These are phyloP conservation scores for Holothuria glaberrima DNA, from an alignment of 35 echinoderm and acorn worm species.

Conservation along the genomic window DNA sequence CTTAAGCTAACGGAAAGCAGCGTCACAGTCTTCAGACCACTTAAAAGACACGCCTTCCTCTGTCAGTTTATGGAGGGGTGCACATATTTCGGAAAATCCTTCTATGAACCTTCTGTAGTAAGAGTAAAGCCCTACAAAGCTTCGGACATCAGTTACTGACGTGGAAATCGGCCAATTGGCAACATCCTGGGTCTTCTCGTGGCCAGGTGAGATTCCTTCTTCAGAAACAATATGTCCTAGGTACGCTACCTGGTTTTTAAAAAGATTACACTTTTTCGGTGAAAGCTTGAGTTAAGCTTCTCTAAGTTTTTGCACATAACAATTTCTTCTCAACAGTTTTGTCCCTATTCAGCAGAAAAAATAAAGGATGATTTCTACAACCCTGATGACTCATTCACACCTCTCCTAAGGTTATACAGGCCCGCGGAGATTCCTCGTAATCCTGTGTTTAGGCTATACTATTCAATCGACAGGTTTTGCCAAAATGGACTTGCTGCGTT, in stretches of 20 bases:
- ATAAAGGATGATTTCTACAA: too few species aligned
- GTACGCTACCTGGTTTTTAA: slow-evolving; percentile 49
- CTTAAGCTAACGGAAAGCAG: slow-evolving; percentile 52
- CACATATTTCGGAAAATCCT: slow-evolving; percentile 58
- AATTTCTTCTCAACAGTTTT: too few species aligned
- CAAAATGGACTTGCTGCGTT: too few species aligned
- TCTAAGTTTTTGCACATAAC: slow-evolving; percentile 41
- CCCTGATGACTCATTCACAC: too few species aligned
- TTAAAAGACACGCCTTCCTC: slow-evolving; percentile 37
- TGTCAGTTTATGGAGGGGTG: slow-evolving; percentile 57
- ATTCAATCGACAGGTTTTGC: too few species aligned
- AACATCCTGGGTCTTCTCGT: slow-evolving; percentile 27
- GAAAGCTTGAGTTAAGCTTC: slow-evolving; percentile 60
- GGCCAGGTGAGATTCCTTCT: slow-evolving; percentile 43
- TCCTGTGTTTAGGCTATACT: too few species aligned
- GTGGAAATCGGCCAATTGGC: slow-evolving; percentile 49
- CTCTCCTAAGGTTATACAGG: too few species aligned
- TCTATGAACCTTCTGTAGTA: slow-evolving; percentile 67
- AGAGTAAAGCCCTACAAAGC: slow-evolving; percentile 62
- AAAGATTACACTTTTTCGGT: slow-evolving; percentile 53
- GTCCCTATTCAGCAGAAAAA: too few species aligned
- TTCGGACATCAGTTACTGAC: slow-evolving; percentile 53
- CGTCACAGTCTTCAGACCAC: slow-evolving; percentile 39
- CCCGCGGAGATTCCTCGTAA: too few species aligned
- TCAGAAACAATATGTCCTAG: slow-evolving; percentile 64